phyloP scores from a whole-genome alignment of 2,797 vertebrate species.

The Merluccius polli region DNA sequence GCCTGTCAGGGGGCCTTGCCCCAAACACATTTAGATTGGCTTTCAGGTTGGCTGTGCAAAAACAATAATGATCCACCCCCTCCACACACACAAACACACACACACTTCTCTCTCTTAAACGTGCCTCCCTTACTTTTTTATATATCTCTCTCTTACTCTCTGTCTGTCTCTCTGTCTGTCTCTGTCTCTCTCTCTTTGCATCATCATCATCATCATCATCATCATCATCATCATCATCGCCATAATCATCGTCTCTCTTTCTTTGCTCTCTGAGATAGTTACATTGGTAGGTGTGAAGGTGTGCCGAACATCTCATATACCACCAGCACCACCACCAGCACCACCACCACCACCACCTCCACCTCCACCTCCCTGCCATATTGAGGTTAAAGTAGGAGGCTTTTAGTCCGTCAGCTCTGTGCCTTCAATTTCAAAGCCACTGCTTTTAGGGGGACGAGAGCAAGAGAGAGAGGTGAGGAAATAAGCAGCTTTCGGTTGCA shows the following conservation, averaged over 20 bases:
- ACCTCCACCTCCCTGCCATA: slow-evolving; percentile 11
- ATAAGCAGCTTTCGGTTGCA: slow-evolving; percentile 6
- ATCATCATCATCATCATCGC: background rate
- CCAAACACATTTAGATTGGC: slow-evolving; percentile 62
- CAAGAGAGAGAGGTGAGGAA: background rate
- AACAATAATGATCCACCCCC: slow-evolving; percentile 54
- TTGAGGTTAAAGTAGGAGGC: slow-evolving; percentile 25
- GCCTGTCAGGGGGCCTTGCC: slow-evolving; percentile 36
- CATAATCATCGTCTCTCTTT: slow-evolving; percentile 3
- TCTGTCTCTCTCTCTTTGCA: too few relatives aligned
- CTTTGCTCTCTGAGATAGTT: slow-evolving; percentile 37
- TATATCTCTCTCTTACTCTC: too few relatives aligned
- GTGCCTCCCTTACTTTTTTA: too few relatives aligned
- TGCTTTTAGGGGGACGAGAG: slow-evolving; percentile 2
- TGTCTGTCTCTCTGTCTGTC: too few relatives aligned
- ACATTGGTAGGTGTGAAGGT: slow-evolving; percentile 17
- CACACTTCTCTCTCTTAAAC: background rate
- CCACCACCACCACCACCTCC: slow-evolving; percentile 22
- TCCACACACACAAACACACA: too few relatives aligned
- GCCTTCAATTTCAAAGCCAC: slow-evolving; percentile 13
- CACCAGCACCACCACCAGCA: slow-evolving; percentile 17
- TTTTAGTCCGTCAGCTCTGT: slow-evolving; percentile 14
- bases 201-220: too few relatives aligned
- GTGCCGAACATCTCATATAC: slow-evolving; percentile 25
- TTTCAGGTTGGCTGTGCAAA: slow-evolving; percentile 69